Conservation (phyloP, 1,140 invertebrate genomes). For the Reticulitermes speratus region DNA sequence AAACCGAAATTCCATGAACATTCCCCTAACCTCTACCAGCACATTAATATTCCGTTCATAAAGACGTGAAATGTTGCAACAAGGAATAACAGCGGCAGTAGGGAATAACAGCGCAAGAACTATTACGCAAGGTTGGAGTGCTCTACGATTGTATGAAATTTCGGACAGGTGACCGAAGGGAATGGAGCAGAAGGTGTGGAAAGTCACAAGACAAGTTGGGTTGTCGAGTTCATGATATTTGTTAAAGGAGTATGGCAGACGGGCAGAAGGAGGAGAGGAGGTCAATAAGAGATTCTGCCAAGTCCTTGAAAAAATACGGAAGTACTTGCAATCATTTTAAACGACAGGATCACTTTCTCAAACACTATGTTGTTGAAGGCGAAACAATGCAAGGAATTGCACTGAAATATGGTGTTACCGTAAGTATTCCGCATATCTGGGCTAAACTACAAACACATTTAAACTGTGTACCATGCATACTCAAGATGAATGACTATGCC, state of each 20-base stretch:
- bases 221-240: neutral
- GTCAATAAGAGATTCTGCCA: constrained; percentile 78
- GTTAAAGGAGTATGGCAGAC: constrained; percentile 53
- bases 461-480: too few species aligned
- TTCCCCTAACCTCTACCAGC: neutral
- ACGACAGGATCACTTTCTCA: constrained; percentile 69
- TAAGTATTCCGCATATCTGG: constrained; percentile 53
- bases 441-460: neutral
- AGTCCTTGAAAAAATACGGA: constrained; percentile 84
- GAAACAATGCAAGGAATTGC: constrained; percentile 93
- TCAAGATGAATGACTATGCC: too few species aligned
- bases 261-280: constrained; percentile 78
- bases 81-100: neutral
- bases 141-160: neutral
- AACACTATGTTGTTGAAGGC: constrained; percentile 72
- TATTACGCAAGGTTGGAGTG: neutral
- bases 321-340: constrained; percentile 72
- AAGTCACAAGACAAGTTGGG: neutral
- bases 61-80: neutral
- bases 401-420: constrained; percentile 87
- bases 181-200: neutral
- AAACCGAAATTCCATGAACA: neutral
- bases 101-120: too few species aligned
- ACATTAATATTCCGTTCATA: neutral
- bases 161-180: neutral